phyloP scores from a whole-genome alignment of 2,888 invertebrate species.

The Cryptocheilus praepositus region DNA sequence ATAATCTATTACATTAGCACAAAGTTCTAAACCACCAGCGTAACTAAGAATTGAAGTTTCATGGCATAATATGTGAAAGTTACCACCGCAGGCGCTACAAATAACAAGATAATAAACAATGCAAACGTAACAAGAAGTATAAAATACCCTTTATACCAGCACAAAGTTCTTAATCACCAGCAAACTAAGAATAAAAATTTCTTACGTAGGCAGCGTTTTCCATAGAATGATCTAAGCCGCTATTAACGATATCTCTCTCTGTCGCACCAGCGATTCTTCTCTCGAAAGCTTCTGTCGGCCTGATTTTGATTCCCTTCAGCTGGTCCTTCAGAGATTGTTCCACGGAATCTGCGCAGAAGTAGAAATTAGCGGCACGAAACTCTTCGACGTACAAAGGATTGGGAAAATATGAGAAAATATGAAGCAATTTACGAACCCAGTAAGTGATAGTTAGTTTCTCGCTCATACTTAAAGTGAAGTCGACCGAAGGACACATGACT shows the following conservation, averaged over 20 bases:
- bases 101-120: too few species aligned
- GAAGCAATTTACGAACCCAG: conserved; percentile 78
- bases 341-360: conserved; percentile 76
- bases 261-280: conserved; percentile 85
- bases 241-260: conserved; percentile 90
- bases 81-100: too few species aligned
- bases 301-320: conserved; percentile 73
- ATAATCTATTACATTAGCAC: too few species aligned
- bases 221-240: conserved; percentile 91
- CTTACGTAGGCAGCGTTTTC: conserved; percentile 81
- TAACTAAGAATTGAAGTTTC: too few species aligned
- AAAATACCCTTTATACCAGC: too few species aligned
- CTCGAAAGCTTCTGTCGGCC: conserved; percentile 82
- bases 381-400: too few species aligned
- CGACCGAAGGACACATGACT: conserved; percentile 94
- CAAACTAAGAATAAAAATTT: conserved; percentile 42
- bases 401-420: too few species aligned
- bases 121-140: too few species aligned
- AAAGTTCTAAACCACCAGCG: too few species aligned
- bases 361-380: conserved; percentile 53
- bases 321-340: conserved; percentile 79
- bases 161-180: too few species aligned
- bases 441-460: conserved; percentile 88
- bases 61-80: too few species aligned
- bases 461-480: conserved; percentile 90